phyloP scores from a whole-genome alignment of 2,113 vertebrate species.

The Nipponia nippon region DNA sequence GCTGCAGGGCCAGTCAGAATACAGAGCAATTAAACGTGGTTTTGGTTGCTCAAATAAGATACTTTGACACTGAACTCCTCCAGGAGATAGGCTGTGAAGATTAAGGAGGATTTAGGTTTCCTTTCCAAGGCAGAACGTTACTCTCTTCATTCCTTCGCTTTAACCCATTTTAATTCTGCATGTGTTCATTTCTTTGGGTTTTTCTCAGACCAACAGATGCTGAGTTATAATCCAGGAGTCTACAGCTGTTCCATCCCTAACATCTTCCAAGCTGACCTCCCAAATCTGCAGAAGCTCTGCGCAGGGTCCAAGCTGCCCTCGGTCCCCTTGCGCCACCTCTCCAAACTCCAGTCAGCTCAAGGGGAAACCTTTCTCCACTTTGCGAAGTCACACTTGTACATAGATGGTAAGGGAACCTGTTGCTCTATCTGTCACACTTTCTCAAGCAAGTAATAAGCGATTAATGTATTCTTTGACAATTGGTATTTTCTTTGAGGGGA shows the following conservation, averaged over 20 bases:
- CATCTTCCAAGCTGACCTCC: constrained; percentile 73
- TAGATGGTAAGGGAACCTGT: constrained; percentile 80
- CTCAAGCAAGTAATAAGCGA: not conserved
- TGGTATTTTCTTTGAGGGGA: not conserved
- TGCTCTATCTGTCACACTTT: not conserved
- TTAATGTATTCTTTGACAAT: not conserved
- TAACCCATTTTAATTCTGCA: not conserved
- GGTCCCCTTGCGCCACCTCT: constrained; percentile 38
- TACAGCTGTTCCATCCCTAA: constrained; percentile 87
- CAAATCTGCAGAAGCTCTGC: constrained; percentile 78
- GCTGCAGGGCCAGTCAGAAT: not conserved
- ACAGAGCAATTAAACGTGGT: not conserved
- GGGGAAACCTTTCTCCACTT: constrained; percentile 87
- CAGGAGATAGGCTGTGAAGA: not conserved
- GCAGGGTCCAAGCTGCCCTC: constrained; percentile 43
- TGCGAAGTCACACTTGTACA: constrained; percentile 81
- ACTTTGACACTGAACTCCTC: not conserved
- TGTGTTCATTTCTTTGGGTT: not conserved
- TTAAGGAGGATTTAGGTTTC: not conserved
- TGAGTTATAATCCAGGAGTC: constrained; percentile 80
- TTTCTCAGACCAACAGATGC: constrained; percentile 81
- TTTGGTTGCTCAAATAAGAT: not conserved
- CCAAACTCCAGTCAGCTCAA: constrained; percentile 73
- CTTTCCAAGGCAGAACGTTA: not conserved
- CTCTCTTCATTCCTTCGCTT: not conserved